A percentile compares a stretch with the other conserved stretches of the same genome.
phyloP scores from a whole-genome alignment of 2,888 invertebrate genomes.

The Chrysolina oricalcia region DNA sequence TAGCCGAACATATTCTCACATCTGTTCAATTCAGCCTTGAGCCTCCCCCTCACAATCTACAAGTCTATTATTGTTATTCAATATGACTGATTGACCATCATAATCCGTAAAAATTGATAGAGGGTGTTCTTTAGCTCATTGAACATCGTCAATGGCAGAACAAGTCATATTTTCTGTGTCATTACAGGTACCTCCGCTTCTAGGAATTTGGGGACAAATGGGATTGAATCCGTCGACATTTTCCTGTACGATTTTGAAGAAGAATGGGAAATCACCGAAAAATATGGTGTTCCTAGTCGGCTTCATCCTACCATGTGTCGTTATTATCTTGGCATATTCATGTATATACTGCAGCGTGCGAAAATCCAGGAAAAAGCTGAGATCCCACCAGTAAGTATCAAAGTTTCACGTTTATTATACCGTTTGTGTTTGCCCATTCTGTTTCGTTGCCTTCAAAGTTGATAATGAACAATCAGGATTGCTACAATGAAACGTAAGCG shows the following conservation, averaged over 20 bases:
- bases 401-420: background rate
- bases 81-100: too few species aligned
- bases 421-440: too few species aligned
- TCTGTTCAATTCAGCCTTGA: too few species aligned
- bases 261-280: conserved; percentile 86
- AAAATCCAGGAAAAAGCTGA: conserved; percentile 82
- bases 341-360: conserved; percentile 89
- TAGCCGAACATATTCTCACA: too few species aligned
- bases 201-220: conserved; percentile 89
- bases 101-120: too few species aligned
- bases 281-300: conserved; percentile 88
- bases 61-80: too few species aligned
- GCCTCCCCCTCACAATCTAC: too few species aligned
- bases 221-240: conserved; percentile 87
- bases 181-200: conserved; percentile 82
- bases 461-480: too few species aligned
- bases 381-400: conserved; percentile 78
- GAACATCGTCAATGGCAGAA: too few species aligned
- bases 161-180: background rate
- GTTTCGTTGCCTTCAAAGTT: too few species aligned
- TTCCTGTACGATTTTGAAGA: conserved; percentile 90
- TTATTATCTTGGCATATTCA: conserved; percentile 88
- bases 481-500: too few species aligned
- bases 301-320: conserved; percentile 87
- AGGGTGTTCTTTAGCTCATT: too few species aligned